phyloP scores from a whole-genome alignment of 2,113 vertebrate genomes.

The Seriola aureovittata region DNA sequence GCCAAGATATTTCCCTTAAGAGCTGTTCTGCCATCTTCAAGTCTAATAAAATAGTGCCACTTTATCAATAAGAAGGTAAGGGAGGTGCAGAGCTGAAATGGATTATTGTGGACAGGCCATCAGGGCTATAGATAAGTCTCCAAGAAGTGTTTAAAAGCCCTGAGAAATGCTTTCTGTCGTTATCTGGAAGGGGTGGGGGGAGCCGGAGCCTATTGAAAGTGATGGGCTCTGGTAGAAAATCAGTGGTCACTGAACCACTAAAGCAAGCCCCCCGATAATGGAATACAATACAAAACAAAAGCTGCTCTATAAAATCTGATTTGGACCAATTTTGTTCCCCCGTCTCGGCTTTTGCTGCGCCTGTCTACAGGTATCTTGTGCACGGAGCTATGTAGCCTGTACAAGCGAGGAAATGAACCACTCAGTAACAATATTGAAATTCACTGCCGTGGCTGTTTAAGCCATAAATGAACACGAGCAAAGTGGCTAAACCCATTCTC shows the following conservation, averaged over 20 bases:
- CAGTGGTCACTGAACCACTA: conserved; percentile 89
- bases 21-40: conserved; percentile 83
- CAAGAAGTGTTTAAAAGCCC: conserved; percentile 89
- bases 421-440: conserved; percentile 39
- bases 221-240: conserved; percentile 94
- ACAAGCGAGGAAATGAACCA: conserved; percentile 34
- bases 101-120: conserved; percentile 91
- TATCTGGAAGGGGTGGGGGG: conserved; percentile 83
- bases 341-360: conserved; percentile 35
- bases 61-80: conserved; percentile 90
- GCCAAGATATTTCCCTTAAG: conserved; percentile 86
- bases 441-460: conserved; percentile 35
- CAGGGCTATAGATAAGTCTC: conserved; percentile 89
- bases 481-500: conserved; percentile 31
- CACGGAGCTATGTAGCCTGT: conserved; percentile 1
- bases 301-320: conserved; percentile 78
- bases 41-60: conserved; percentile 86
- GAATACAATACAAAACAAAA: conserved; percentile 81
- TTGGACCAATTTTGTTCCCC: conserved; percentile 70
- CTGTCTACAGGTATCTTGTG: conserved; percentile 43
- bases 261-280: conserved; percentile 77
- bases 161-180: conserved; percentile 89
- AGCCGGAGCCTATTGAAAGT: conserved; percentile 85
- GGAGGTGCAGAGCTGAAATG: conserved; percentile 88
- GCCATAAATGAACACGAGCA: conserved; percentile 38